Evolutionary conservation across 35 echinoderm and acorn worm genomes (phyloP), one percentile per base, ranked within the genome.

Genomic region (Heliocidaris erythrogramma): DNA sequence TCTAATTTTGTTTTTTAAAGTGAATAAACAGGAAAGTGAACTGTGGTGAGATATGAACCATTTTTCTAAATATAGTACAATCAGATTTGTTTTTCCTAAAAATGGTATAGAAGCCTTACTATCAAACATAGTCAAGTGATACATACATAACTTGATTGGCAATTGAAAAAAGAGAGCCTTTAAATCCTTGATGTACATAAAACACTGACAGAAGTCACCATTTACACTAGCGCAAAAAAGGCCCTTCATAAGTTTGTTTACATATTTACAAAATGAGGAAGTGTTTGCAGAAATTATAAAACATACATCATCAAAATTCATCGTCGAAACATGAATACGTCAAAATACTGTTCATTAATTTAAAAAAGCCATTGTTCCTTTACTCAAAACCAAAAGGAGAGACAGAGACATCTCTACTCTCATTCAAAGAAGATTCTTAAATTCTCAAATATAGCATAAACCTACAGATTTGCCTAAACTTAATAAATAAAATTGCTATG

Each of bases 241-340:
- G 60, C 60, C 60, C 60, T 69, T 69, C 86, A 88, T 48, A 88
- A 32, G 47, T 88, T 48, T 31, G n/a, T 88, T 32, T 88, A 88
- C 86, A 88, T 88, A 88, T 88, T 32, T 88, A 88, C 86, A 88
- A 48, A 88, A 69, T 69, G 60, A 88, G 86, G 86, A 88, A 88
- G 86, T 88, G 86, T 32, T 88, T 88, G 47, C 86, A 31, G 31
- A 88, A 88, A 88, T 88, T 13, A 69, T 69, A 69, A 69, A 69
- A 69, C 60, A 69, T 69, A 24, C 60, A 69, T 65, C 60, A 65
- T 69, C 60, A 69, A 69, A 69, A 69, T 69, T 69, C 60, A 69
- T 69, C 24, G 60, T 69, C 60, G 24, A 69, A 24, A 69, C 60
- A 69, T 69, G 60, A 69, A 69, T 69, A 69, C 60, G 60, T 69